These are phyloP conservation scores for Paedocypris micromegethes DNA, from an alignment of 2,797 vertebrate species.

Conservation along the genomic window DNA sequence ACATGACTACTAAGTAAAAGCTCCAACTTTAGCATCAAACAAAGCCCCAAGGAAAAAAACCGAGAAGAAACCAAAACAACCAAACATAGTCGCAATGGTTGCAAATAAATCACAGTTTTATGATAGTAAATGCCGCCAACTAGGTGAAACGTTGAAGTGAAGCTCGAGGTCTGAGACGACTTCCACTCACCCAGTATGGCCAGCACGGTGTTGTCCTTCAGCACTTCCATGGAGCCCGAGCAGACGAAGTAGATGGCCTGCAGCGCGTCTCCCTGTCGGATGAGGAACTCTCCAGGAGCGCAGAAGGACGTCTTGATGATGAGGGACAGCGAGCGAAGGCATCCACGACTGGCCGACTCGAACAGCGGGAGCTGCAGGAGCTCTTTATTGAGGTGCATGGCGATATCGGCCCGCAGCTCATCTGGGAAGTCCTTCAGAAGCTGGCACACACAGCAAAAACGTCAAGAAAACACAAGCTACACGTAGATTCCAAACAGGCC, in stretches of 20 bases:
- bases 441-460: constrained; percentile 55
- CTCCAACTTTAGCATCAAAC: too few species aligned
- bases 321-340: constrained; percentile 92
- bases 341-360: constrained; percentile 90
- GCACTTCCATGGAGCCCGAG: constrained; percentile 97
- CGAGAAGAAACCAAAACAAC: too few species aligned
- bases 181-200: constrained; percentile 85
- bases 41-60: too few species aligned
- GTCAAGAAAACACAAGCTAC: too few species aligned
- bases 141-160: too few species aligned
- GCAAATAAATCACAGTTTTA: too few species aligned
- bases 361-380: constrained; percentile 94
- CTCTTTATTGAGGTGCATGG: constrained; percentile 99
- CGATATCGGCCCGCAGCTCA: constrained; percentile 94
- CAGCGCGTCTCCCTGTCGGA: constrained; percentile 91
- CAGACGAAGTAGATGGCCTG: constrained; percentile 97
- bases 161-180: too few species aligned
- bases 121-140: too few species aligned
- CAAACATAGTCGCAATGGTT: too few species aligned
- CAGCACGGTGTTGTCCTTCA: constrained; percentile 92
- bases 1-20: too few species aligned
- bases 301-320: constrained; percentile 98
- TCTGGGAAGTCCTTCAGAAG: constrained; percentile 97
- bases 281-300: constrained; percentile 93
- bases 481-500: too few species aligned